Evolutionary conservation across 1,140 invertebrate genomes (phyloP).

Genomic region (Drosophila paulistorum): DNA sequence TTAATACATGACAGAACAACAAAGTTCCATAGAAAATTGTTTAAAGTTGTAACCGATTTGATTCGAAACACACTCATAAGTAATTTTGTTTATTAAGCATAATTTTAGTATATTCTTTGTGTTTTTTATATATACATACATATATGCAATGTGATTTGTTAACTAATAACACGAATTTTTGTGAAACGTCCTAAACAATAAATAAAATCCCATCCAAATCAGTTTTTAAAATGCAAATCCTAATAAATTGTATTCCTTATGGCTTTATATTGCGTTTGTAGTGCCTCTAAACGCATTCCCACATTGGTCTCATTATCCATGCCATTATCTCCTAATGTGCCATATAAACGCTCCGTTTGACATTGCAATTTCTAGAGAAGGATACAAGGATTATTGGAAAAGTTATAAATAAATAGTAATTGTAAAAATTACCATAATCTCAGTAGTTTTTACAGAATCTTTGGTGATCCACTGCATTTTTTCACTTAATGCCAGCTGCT

Average conservation of each 20-base stretch:
- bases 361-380: slow-evolving; percentile 55
- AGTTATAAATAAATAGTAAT: neutral
- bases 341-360: slow-evolving; percentile 49
- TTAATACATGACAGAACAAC: neutral
- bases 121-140: slow-evolving; percentile 63
- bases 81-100: neutral
- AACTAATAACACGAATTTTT: slow-evolving; percentile 66
- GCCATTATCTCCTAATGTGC: neutral
- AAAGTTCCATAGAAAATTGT: neutral
- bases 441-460: neutral
- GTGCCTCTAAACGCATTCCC: neutral
- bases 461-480: neutral
- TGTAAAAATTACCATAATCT: slow-evolving; percentile 40
- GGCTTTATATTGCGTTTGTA: slow-evolving; percentile 12
- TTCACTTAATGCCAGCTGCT: slow-evolving; percentile 42
- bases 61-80: neutral
- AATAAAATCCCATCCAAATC: slow-evolving; percentile 70
- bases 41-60: neutral
- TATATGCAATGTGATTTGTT: slow-evolving; percentile 76
- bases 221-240: slow-evolving; percentile 30
- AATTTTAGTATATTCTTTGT: slow-evolving; percentile 34
- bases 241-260: slow-evolving; percentile 4
- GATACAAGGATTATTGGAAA: neutral
- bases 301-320: slow-evolving; percentile 1
- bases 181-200: slow-evolving; percentile 74